Evolutionary conservation across 1,140 invertebrate genomes (phyloP).

Genomic region (Drosophila orosa): DNA sequence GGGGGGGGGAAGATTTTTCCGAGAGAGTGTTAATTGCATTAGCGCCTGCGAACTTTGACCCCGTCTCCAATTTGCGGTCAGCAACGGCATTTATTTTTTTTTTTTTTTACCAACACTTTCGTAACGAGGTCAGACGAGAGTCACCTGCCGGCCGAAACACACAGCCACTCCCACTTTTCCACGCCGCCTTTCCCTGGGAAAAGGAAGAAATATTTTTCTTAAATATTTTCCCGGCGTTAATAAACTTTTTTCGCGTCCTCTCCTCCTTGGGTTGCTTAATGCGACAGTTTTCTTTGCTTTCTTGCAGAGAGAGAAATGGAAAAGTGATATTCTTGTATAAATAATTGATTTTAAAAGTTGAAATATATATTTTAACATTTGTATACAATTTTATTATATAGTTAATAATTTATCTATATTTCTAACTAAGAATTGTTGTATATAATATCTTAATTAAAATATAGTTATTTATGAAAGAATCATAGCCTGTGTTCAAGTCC

Average conservation of each 20-base stretch:
- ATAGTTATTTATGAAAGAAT: no score
- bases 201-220: conserved; percentile 14
- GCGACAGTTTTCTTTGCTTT: conserved; percentile 19
- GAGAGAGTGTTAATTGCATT: conserved; percentile 72
- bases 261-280: conserved; percentile 19
- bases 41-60: conserved; percentile 64
- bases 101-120: conserved; percentile 60
- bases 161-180: background rate
- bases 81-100: conserved; percentile 24
- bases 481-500: no score
- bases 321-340: background rate
- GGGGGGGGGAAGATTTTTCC: conserved; percentile 6
- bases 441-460: no score
- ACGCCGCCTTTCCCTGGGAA: background rate
- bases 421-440: no score
- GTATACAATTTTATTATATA: no score
- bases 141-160: conserved; percentile 13
- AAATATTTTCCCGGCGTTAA: conserved; percentile 58
- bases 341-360: no score
- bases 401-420: no score
- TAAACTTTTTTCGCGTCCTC: conserved; percentile 54
- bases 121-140: conserved; percentile 62
- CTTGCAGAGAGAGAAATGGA: background rate
- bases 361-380: no score
- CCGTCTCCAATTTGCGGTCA: conserved; percentile 63